Percentiles rank a stretch among this genome's conserved stretches.
These are phyloP conservation scores for Ptiloglossa arizonensis DNA, from an alignment of 1,140 invertebrate genomes.

Conservation along the genomic window DNA sequence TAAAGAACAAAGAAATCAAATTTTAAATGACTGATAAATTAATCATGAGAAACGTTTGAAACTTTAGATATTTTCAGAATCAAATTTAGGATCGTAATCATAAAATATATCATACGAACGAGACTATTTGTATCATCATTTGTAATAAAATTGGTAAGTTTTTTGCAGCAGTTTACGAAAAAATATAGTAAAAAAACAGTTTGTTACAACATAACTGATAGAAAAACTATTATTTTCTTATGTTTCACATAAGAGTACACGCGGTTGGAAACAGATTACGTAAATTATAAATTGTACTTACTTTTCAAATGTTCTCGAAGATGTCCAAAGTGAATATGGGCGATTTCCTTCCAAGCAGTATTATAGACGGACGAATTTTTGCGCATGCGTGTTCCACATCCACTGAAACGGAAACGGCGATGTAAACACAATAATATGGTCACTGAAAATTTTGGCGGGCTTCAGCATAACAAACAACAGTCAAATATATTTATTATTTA, in stretches of 20 bases:
- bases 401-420: too few species aligned
- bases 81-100: constrained; percentile 59
- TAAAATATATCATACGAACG: constrained; percentile 70
- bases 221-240: background rate
- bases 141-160: constrained; percentile 6
- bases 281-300: background rate
- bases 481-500: too few species aligned
- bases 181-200: constrained; percentile 39
- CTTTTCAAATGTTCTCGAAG: background rate
- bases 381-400: too few species aligned
- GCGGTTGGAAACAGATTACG: constrained; percentile 30
- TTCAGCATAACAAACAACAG: too few species aligned
- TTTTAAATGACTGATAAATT: constrained; percentile 7
- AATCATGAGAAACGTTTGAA: background rate
- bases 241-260: background rate
- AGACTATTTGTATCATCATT: constrained; percentile 69
- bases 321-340: background rate
- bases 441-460: too few species aligned
- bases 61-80: constrained; percentile 50
- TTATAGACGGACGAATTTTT: too few species aligned
- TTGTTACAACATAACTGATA: background rate
- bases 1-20: constrained; percentile 44
- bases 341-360: fast-evolving
- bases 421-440: too few species aligned
- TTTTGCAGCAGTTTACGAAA: background rate